Percentiles rank a stretch among this genome's conserved stretches.
phyloP scores from a whole-genome alignment of 2,113 vertebrate species.

The Procavia capensis region DNA sequence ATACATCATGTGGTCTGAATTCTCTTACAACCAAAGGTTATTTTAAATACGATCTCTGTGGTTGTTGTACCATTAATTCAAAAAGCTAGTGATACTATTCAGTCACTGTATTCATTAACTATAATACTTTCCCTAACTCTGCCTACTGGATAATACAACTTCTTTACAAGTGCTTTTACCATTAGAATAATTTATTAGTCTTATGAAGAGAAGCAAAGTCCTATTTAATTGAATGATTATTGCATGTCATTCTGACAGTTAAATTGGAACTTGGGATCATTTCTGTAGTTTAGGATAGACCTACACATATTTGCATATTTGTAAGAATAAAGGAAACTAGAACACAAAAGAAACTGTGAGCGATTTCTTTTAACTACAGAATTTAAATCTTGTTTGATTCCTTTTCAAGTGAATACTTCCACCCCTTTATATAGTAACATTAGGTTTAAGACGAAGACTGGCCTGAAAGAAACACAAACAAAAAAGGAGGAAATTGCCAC shows the following conservation, averaged over 20 bases:
- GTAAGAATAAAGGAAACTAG: conserved; percentile 42
- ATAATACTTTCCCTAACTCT: conserved; percentile 17
- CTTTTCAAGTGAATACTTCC: conserved; percentile 31
- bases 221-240: neutral
- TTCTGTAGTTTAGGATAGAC: neutral
- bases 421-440: conserved; percentile 33
- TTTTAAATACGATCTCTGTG: conserved; percentile 45
- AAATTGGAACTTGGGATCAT: neutral
- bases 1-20: conserved; percentile 49
- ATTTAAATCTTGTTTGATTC: conserved; percentile 29
- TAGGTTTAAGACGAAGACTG: conserved; percentile 51
- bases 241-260: neutral
- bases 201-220: neutral
- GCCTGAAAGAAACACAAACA: conserved; percentile 38
- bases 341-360: neutral
- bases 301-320: neutral
- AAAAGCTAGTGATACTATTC: neutral
- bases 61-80: conserved; percentile 39
- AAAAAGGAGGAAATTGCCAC: conserved; percentile 47
- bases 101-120: neutral
- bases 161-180: neutral
- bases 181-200: neutral
- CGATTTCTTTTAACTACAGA: conserved; percentile 37
- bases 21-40: conserved; percentile 44
- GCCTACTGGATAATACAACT: neutral